phyloP scores from a whole-genome alignment of 2,888 invertebrate genomes.

The Agrotis puta region DNA sequence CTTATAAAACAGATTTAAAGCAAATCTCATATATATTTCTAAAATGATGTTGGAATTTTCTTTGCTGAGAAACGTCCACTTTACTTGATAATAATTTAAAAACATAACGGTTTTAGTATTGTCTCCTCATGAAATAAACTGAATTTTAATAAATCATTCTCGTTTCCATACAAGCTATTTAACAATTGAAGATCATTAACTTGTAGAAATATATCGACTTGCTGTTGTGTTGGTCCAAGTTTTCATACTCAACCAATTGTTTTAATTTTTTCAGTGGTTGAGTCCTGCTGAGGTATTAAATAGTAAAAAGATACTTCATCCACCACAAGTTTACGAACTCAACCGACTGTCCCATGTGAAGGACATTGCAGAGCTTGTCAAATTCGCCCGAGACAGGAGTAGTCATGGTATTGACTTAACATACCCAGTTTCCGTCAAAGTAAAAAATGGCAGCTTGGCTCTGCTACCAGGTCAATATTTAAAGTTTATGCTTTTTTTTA shows the following conservation, averaged over 20 bases:
- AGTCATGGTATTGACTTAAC: slow-evolving; percentile 88
- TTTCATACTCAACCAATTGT: background rate
- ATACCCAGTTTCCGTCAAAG: slow-evolving; percentile 89
- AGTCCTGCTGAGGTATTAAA: slow-evolving; percentile 89
- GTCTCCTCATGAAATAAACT: background rate
- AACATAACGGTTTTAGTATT: background rate
- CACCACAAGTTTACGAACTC: slow-evolving; percentile 95
- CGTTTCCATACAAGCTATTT: background rate
- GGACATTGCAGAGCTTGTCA: slow-evolving; percentile 90
- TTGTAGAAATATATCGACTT: background rate
- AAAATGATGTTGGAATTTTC: background rate
- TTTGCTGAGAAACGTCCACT: background rate
- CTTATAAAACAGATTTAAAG: background rate
- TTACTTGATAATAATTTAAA: background rate
- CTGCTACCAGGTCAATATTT: slow-evolving; percentile 91
- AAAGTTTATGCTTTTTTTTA: background rate
- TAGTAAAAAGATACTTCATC: slow-evolving; percentile 90
- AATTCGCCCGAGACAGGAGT: slow-evolving; percentile 91
- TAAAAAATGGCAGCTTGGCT: slow-evolving; percentile 91
- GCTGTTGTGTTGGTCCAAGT: background rate
- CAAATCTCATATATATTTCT: background rate
- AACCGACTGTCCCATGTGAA: slow-evolving; percentile 91
- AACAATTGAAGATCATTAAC: background rate
- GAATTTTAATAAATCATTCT: background rate
- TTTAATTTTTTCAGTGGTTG: slow-evolving; percentile 91